Evolutionary conservation across 2,113 vertebrate genomes (phyloP).

Genomic region (Clarias gariepinus): DNA sequence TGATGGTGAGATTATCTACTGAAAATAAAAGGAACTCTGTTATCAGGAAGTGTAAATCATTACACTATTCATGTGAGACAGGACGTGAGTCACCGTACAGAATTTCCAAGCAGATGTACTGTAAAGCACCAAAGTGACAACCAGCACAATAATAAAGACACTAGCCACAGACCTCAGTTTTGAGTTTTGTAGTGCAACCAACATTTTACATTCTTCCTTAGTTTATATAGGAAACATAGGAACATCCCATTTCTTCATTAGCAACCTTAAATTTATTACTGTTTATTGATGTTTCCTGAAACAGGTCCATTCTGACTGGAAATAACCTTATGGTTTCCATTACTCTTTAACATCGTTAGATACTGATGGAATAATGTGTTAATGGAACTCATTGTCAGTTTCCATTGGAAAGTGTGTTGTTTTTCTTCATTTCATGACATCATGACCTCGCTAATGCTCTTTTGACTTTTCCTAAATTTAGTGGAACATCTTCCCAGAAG

Average conservation of each 20-base stretch:
- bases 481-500: background rate
- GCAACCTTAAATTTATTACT: background rate
- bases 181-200: background rate
- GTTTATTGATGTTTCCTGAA: background rate
- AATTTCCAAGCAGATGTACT: background rate
- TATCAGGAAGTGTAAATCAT: background rate
- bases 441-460: background rate
- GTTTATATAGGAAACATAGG: background rate
- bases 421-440: background rate
- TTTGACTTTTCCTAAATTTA: background rate
- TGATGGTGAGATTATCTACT: background rate
- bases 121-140: background rate
- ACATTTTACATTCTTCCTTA: background rate
- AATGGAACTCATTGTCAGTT: background rate
- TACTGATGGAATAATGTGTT: background rate
- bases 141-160: background rate
- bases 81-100: background rate
- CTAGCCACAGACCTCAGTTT: background rate
- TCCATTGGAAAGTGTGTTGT: background rate
- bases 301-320: background rate
- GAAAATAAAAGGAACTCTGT: background rate
- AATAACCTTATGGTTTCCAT: background rate
- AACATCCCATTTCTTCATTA: background rate
- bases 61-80: background rate
- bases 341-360: background rate